A percentile compares a stretch with the other conserved stretches of the same genome.
These are phyloP conservation scores for Galaxea fascicularis DNA, from an alignment of 92 coral and sea anemone species.

Conservation along the genomic window DNA sequence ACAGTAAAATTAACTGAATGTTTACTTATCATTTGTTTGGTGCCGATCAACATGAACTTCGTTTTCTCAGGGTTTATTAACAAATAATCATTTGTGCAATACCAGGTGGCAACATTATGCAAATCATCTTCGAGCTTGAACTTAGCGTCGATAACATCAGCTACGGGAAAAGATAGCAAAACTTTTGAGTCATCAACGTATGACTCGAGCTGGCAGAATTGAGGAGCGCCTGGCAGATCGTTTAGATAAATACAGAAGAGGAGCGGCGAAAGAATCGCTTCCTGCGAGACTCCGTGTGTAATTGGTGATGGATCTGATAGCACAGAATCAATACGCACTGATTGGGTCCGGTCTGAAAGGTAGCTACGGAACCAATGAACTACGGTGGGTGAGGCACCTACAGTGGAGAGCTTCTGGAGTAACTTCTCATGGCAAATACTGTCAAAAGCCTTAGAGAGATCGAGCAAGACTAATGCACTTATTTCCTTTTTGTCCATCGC, in stretches of 20 bases:
- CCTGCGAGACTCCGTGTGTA: conserved; percentile 59
- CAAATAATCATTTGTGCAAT: conserved; percentile 44
- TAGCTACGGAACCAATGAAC: neutral
- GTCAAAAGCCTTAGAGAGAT: conserved; percentile 2
- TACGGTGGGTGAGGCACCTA: neutral
- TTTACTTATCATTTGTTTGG: no score
- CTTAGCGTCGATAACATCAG: no score
- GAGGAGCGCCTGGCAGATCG: no score
- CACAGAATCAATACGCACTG: neutral
- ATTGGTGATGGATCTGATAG: no score
- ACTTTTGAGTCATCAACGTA: no score
- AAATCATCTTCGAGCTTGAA: no score
- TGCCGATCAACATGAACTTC: no score
- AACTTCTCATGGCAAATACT: neutral
- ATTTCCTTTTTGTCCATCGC: neutral
- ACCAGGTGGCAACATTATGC: conserved; percentile 45
- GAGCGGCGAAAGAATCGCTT: conserved; percentile 54
- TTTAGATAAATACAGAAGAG: conserved; percentile 32
- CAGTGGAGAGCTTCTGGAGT: neutral
- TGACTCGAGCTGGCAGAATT: no score
- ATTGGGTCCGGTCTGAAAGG: neutral
- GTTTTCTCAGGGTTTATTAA: conserved; percentile 37
- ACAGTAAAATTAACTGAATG: no score
- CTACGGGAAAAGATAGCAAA: no score
- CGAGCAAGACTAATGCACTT: neutral